These are phyloP conservation scores for Chionis minor DNA, from an alignment of 2,113 vertebrate species.

Conservation along the genomic window DNA sequence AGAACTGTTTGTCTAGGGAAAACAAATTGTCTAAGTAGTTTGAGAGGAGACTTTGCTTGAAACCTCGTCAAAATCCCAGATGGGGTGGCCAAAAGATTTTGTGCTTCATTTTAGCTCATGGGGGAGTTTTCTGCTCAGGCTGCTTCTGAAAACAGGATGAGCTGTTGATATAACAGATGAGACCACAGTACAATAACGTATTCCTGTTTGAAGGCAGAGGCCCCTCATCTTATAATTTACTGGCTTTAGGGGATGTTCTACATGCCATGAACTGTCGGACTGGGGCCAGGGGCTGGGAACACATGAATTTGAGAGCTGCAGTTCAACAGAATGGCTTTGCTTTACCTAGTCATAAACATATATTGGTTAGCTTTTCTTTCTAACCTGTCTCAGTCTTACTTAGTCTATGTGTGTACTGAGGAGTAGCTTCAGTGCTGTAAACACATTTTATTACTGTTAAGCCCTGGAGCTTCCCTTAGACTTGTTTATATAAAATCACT, in stretches of 20 bases:
- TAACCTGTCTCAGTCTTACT: not conserved
- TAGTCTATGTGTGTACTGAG: not conserved
- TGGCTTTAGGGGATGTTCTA: not conserved
- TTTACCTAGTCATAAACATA: not conserved
- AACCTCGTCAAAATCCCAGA: not conserved
- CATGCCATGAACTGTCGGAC: not conserved
- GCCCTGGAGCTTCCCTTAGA: not conserved
- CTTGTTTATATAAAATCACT: not conserved
- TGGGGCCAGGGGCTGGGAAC: not conserved
- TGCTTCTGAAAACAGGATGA: not conserved
- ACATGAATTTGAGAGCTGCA: not conserved
- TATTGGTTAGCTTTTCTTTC: not conserved
- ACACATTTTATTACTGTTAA: not conserved
- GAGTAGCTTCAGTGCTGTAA: not conserved
- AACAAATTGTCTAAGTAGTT: not conserved
- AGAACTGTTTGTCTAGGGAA: not conserved
- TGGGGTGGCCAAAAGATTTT: not conserved
- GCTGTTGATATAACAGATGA: not conserved
- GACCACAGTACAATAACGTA: not conserved
- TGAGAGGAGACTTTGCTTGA: not conserved
- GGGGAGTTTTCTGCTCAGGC: not conserved
- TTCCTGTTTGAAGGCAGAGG: not conserved
- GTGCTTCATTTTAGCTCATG: not conserved
- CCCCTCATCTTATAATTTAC: not conserved
- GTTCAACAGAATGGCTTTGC: not conserved